Percentiles rank a stretch among this genome's conserved stretches.
Evolutionary conservation across 2,797 vertebrate genomes (phyloP).

Genomic region (Neosalanx taihuensis): DNA sequence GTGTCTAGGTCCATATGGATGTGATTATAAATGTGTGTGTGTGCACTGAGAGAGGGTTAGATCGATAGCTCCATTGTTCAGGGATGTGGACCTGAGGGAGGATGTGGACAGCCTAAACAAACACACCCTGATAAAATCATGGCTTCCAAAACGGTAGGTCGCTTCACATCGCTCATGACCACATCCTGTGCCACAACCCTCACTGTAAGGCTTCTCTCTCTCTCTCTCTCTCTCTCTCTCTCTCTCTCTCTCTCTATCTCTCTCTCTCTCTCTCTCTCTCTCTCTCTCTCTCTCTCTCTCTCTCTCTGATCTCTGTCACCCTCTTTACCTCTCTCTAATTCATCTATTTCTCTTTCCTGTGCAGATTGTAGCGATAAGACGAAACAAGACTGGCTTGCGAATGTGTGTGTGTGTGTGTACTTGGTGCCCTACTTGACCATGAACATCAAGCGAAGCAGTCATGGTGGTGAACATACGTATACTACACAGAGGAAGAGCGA

Average conservation of each 20-base stretch:
- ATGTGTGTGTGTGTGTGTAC: not conserved
- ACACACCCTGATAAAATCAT: too few species aligned
- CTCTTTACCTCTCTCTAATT: too few species aligned
- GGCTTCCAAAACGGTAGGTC: too few species aligned
- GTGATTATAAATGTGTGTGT: slow-evolving; percentile 1
- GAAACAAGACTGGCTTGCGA: not conserved
- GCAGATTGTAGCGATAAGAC: slow-evolving; percentile 4
- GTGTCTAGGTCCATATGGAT: not conserved
- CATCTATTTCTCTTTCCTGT: too few species aligned
- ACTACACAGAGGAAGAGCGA: not conserved
- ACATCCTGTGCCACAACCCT: too few species aligned
- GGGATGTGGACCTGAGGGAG: too few species aligned
- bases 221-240: not conserved
- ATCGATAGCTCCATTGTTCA: too few species aligned
- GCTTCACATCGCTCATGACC: too few species aligned
- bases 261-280: too few species aligned
- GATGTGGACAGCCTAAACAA: too few species aligned
- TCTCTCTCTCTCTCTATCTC: not conserved
- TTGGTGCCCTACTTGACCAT: slow-evolving; percentile 7
- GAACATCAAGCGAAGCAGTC: not conserved
- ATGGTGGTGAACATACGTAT: not conserved
- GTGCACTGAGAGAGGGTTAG: slow-evolving; percentile 2
- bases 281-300: too few species aligned
- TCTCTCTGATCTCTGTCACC: too few species aligned
- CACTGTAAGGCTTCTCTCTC: not conserved